Evolutionary conservation across 2,888 invertebrate species (phyloP).

Genomic region (Bhutanitis thaidina): DNA sequence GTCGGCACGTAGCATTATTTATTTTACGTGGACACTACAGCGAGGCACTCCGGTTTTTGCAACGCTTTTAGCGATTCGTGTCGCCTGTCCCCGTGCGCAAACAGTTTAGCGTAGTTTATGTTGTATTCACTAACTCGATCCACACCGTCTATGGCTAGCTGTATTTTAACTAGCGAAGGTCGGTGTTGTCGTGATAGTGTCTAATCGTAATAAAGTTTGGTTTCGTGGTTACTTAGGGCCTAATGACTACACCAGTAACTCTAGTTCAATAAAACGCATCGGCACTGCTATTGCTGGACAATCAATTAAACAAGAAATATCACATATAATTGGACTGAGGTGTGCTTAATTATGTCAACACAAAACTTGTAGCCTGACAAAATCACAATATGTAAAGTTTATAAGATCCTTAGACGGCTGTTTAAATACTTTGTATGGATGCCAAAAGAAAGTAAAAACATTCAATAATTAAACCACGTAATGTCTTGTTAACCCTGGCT

Average conservation of each 20-base stretch:
- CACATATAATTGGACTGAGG: too few species aligned
- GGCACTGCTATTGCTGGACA: too few species aligned
- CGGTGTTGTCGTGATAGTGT: neutral
- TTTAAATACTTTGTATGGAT: neutral
- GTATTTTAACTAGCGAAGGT: conserved; percentile 13
- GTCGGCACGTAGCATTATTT: conserved; percentile 67
- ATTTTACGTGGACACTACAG: conserved; percentile 56
- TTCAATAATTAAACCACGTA: conserved; percentile 22
- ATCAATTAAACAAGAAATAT: too few species aligned
- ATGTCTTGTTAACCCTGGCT: conserved; percentile 32
- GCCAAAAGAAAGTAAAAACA: conserved; percentile 17
- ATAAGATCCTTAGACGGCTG: neutral
- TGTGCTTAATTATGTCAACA: neutral
- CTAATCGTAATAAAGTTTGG: neutral
- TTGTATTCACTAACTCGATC: conserved; percentile 34
- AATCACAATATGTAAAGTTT: neutral
- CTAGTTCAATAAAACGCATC: too few species aligned
- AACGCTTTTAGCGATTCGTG: conserved; percentile 53
- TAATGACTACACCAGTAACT: too few species aligned
- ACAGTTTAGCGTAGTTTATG: conserved; percentile 62
- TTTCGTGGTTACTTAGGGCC: too few species aligned
- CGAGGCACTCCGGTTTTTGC: conserved; percentile 38
- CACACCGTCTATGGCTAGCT: conserved; percentile 7
- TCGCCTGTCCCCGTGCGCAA: conserved; percentile 46
- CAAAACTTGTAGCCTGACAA: too few species aligned